Evolutionary conservation across 1,140 invertebrate species (phyloP).

Genomic region (Scylla paramamosain): DNA sequence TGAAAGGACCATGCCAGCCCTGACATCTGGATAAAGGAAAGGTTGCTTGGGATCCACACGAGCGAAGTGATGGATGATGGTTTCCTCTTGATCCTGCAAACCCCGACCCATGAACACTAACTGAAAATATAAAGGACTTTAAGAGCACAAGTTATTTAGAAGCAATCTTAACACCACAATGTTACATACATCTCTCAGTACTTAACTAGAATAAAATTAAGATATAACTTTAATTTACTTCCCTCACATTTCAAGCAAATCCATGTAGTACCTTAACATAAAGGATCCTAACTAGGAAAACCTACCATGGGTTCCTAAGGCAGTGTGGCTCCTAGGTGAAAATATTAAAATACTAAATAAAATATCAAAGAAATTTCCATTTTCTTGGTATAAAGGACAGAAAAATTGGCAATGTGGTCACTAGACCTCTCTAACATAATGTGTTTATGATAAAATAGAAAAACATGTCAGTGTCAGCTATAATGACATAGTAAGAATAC

Average conservation of each 20-base stretch:
- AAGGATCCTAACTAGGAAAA: too few relatives aligned
- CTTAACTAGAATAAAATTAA: background rate
- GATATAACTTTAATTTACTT: background rate
- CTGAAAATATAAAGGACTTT: conserved; percentile 80
- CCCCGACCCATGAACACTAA: conserved; percentile 87
- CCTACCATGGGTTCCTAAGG: too few relatives aligned
- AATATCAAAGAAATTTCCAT: too few relatives aligned
- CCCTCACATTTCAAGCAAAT: background rate
- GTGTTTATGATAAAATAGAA: too few relatives aligned
- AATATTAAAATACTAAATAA: too few relatives aligned
- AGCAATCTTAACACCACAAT: background rate
- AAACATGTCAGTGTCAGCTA: too few relatives aligned
- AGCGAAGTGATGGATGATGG: conserved; percentile 94
- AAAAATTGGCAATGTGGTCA: too few relatives aligned
- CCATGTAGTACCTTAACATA: too few relatives aligned
- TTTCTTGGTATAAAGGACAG: too few relatives aligned
- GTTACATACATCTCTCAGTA: background rate
- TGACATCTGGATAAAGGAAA: conserved; percentile 90
- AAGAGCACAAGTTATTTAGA: background rate
- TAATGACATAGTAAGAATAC: too few relatives aligned
- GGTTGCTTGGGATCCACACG: conserved; percentile 85
- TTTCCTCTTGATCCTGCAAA: conserved; percentile 88
- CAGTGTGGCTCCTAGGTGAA: too few relatives aligned
- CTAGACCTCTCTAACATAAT: too few relatives aligned
- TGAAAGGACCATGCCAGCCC: conserved; percentile 89